Base-by-base conservation (phyloP, 1,140 invertebrate species). In the Hetaerina americana region DNA sequence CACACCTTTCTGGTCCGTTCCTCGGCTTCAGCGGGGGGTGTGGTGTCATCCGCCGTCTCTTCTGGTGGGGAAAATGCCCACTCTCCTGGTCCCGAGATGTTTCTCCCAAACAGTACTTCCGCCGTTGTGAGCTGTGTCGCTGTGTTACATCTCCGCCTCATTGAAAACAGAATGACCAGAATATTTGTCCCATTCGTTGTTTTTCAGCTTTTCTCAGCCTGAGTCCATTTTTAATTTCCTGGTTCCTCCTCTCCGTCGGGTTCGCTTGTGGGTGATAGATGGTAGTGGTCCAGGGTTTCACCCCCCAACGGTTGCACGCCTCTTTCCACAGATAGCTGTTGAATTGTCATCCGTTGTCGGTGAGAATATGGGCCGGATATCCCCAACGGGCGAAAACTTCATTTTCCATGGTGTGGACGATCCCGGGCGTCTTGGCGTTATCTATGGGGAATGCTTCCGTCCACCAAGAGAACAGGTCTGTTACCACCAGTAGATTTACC, bases 361-460 rank as follows among this genome's bases (percentile, higher is more conserved):
- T n/a, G n/a, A n/a, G n/a, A n/a, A n/a, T n/a, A n/a, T n/a, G n/a
- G n/a, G 72, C 78, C 77, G 0, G 73, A 66, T 75, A 75, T n/a
- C 76, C 78, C 72, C 73, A 78, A 0, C 76, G 68, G 5, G 74
- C 29, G 72, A 78, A 79, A 5, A 78, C 69, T 24, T 78, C 76
- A 8, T 72, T 70, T 25, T 77, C 75, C 12, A 77, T 25, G 10
- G 68, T 71, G 2, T 31, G 27, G 0, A 71, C 71, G 18, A 77
- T 76, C 28, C 31, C 31, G 6, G 31, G 31, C 6, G 31, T 40
- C 18, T 40, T 18, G 0, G 75, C 67, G 66, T 57, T 70, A 5
- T 72, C 27, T 0, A 79, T 12, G 0, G 75, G 29, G 69, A 77
- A 75, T 0, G 76, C 71, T 27, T 77, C 77, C 3, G 75, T 72